A percentile compares a stretch with the other conserved stretches of the same genome.
Conservation (phyloP, 2,888 invertebrate genomes). For the Luperina testacea region DNA sequence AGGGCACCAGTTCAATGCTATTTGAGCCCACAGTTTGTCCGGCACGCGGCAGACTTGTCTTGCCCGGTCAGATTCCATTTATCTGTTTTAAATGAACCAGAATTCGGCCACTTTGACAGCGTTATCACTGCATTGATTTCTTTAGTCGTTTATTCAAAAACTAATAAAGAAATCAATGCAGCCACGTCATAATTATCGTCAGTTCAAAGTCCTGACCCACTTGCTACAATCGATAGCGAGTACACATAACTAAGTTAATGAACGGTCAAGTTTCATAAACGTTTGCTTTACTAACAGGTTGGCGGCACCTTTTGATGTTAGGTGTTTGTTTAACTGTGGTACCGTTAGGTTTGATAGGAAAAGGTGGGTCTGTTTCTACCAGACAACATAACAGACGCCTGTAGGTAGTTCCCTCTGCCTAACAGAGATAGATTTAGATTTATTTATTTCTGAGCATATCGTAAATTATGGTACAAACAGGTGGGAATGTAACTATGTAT, state of each 20-base stretch:
- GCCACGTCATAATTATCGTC: constrained; percentile 13
- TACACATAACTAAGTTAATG: constrained; percentile 27
- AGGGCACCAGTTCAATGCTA: no score
- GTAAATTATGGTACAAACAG: no score
- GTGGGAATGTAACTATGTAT: no score
- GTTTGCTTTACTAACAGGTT: constrained; percentile 34
- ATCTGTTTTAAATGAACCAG: background rate
- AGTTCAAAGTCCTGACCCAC: constrained; percentile 52
- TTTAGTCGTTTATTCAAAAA: background rate
- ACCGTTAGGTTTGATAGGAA: background rate
- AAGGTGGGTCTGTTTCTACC: background rate
- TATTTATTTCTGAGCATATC: no score
- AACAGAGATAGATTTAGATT: no score
- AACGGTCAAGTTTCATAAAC: constrained; percentile 26
- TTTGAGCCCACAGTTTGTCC: no score
- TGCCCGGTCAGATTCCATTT: background rate
- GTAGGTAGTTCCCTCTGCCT: background rate
- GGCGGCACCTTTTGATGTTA: constrained; percentile 26
- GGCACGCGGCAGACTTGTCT: no score
- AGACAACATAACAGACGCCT: background rate
- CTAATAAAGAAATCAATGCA: constrained; percentile 5
- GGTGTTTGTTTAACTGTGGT: constrained; percentile 5
- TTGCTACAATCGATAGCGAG: constrained; percentile 44
- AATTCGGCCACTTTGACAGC: background rate
- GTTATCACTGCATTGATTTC: background rate